Evolutionary conservation across 2,797 vertebrate species (phyloP).

Genomic region (Falco columbarius): DNA sequence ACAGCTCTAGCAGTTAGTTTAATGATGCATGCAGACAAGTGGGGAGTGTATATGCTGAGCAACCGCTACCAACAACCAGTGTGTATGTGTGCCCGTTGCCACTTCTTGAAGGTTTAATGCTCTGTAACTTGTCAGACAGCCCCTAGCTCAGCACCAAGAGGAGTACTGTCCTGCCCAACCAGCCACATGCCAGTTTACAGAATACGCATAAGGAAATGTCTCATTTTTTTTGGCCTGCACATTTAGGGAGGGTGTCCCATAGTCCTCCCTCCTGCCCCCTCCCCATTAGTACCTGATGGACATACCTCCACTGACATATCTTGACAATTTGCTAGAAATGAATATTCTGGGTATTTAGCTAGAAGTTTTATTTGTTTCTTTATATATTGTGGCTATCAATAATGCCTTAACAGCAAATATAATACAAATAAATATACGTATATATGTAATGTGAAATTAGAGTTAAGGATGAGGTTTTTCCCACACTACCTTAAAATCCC

Average conservation of each 20-base stretch:
- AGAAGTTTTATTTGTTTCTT: neutral
- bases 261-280: too few species aligned
- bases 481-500: neutral
- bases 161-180: neutral
- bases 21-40: neutral
- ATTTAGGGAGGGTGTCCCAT: neutral
- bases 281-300: neutral
- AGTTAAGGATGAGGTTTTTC: neutral
- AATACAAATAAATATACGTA: neutral
- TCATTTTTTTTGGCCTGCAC: neutral
- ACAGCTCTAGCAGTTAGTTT: neutral
- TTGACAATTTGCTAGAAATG: neutral
- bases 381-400: neutral
- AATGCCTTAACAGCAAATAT: neutral
- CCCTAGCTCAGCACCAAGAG: neutral
- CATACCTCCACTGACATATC: neutral
- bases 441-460: neutral
- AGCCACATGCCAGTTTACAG: neutral
- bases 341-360: neutral
- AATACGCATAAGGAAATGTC: neutral
- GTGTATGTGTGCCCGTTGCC: neutral
- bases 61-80: neutral
- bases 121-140: neutral
- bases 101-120: neutral
- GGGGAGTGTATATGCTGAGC: neutral